Percentiles rank a stretch among this genome's conserved stretches.
Evolutionary conservation across 2,888 invertebrate species (phyloP).

Genomic region (Diachrysia chrysitis): DNA sequence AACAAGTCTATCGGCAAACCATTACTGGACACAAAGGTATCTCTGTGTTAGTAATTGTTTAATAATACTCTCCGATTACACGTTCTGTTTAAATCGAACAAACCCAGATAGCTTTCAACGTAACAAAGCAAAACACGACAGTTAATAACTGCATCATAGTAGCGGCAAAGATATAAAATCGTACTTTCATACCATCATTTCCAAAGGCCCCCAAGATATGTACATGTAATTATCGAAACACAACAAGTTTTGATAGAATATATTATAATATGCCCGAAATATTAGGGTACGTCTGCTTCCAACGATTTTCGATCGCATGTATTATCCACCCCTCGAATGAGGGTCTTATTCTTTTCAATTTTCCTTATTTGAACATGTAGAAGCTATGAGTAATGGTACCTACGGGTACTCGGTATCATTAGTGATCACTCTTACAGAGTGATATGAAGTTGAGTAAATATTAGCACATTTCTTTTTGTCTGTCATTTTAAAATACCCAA

Average conservation of each 20-base stretch:
- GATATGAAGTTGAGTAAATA: not conserved
- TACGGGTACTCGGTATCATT: conserved; percentile 16
- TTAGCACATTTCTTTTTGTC: not conserved
- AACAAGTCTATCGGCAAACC: not conserved
- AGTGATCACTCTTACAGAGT: not conserved
- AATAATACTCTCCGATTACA: not conserved
- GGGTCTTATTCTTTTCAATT: conserved; percentile 62
- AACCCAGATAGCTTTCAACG: not conserved
- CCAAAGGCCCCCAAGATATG: conserved; percentile 45
- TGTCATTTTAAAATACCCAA: not conserved
- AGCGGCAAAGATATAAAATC: not conserved
- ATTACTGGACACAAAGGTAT: not conserved
- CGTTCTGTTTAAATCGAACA: not conserved
- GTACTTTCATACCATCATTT: conserved; percentile 10
- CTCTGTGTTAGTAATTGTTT: not conserved
- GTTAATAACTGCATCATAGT: not conserved
- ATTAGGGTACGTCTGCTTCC: conserved; percentile 64
- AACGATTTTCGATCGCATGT: conserved; percentile 69
- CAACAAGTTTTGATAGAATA: conserved; percentile 55
- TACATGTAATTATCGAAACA: conserved; percentile 55
- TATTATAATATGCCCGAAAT: conserved; percentile 67
- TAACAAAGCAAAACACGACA: not conserved
- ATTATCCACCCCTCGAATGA: conserved; percentile 58
- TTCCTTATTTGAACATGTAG: conserved; percentile 59
- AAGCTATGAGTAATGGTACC: conserved; percentile 29